A percentile compares a stretch with the other conserved stretches of the same genome.
Conservation (phyloP, 2,113 vertebrate species). For the Plotosus lineatus region DNA sequence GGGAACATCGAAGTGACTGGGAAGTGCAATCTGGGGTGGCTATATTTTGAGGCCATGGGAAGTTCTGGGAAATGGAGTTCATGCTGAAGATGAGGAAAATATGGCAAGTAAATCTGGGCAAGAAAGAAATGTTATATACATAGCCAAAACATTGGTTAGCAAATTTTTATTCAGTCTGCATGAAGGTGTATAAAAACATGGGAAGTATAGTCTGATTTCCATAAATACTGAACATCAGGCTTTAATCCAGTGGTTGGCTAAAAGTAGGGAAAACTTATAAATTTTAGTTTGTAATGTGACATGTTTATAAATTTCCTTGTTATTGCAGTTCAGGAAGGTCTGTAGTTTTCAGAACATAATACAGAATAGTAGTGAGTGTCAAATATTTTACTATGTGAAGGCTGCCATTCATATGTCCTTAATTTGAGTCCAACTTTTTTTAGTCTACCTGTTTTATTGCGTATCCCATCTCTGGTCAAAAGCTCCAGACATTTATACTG, state of each 20-base stretch:
- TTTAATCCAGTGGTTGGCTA: not conserved
- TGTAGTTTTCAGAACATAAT: not conserved
- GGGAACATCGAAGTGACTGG: too few relatives aligned
- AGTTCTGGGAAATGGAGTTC: too few relatives aligned
- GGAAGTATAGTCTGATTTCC: not conserved
- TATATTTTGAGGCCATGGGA: too few relatives aligned
- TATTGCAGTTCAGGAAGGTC: not conserved
- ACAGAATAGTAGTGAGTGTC: not conserved
- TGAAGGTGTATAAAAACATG: not conserved
- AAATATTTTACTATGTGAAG: not conserved
- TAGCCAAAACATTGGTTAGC: not conserved
- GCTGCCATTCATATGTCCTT: not conserved
- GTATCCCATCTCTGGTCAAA: constrained; percentile 55
- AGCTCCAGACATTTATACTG: constrained; percentile 67
- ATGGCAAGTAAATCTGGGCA: too few relatives aligned
- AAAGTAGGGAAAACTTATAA: not conserved
- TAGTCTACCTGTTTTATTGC: constrained; percentile 71
- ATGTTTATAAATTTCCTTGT: not conserved
- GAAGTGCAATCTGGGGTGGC: too few relatives aligned
- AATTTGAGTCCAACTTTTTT: not conserved
- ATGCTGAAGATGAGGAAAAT: too few relatives aligned
- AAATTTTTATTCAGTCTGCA: not conserved
- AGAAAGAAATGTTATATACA: not conserved
- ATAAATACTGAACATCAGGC: too few relatives aligned
- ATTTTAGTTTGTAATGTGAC: not conserved